These are phyloP conservation scores for Cantharis lateralis DNA, from an alignment of 2,888 invertebrate species.

Conservation along the genomic window DNA sequence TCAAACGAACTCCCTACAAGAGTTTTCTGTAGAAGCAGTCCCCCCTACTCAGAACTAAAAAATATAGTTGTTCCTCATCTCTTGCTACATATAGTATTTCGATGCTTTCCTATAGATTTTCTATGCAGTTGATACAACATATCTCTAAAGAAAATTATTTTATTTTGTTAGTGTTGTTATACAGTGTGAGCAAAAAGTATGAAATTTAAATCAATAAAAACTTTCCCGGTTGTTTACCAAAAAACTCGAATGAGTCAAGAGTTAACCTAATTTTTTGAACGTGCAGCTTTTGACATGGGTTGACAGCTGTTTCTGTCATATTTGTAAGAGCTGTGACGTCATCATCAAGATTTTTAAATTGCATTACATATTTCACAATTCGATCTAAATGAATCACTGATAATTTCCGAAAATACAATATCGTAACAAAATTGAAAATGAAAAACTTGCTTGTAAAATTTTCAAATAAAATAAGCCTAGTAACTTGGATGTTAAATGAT, in stretches of 20 bases:
- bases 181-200: neutral
- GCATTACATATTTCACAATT: neutral
- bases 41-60: too few species aligned
- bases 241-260: neutral
- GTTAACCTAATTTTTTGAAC: neutral
- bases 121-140: too few species aligned
- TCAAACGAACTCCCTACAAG: too few species aligned
- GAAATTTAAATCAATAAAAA: neutral
- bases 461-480: neutral
- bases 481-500: neutral
- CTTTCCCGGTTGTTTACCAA: neutral
- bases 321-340: neutral
- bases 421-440: neutral
- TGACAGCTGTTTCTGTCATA: neutral
- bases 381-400: neutral
- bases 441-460: neutral
- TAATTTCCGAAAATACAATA: neutral
- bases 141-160: too few species aligned
- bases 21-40: too few species aligned
- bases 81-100: too few species aligned
- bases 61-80: too few species aligned
- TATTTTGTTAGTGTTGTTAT: neutral
- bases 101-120: too few species aligned
- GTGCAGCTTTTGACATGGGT: neutral
- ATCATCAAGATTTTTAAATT: neutral